Percentiles rank a stretch among this genome's conserved stretches.
Evolutionary conservation across 35 echinoderm and acorn worm species (phyloP).

Genomic region (Apostichopus parvimensis): DNA sequence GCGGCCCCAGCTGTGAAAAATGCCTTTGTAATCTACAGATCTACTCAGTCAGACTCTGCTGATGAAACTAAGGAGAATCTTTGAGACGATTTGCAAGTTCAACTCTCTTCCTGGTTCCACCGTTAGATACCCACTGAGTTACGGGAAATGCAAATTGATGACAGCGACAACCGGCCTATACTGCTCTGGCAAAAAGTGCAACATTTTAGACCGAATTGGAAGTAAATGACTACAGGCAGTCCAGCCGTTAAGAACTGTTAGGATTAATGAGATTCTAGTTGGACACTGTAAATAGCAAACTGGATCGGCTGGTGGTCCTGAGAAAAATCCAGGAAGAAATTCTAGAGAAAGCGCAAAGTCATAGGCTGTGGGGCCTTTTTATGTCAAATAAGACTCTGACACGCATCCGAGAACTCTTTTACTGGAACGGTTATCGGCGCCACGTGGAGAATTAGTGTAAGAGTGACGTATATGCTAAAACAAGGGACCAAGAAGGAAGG

Average conservation of each 20-base stretch:
- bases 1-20: neutral
- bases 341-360: slow-evolving; percentile 51
- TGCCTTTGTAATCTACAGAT: neutral
- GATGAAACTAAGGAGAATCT: neutral
- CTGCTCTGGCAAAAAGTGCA: neutral
- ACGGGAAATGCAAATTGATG: too few relatives aligned
- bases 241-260: slow-evolving; percentile 6
- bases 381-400: slow-evolving; percentile 51
- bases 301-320: slow-evolving; percentile 34
- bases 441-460: slow-evolving; percentile 42
- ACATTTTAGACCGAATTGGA: neutral
- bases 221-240: neutral
- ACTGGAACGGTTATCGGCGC: slow-evolving; percentile 57
- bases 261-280: slow-evolving; percentile 67
- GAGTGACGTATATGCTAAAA: neutral
- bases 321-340: neutral
- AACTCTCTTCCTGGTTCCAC: neutral
- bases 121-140: neutral
- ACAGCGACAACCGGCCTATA: neutral
- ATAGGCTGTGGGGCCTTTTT: slow-evolving; percentile 45
- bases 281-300: slow-evolving; percentile 29
- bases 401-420: slow-evolving; percentile 49
- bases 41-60: neutral
- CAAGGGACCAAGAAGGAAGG: too few relatives aligned
- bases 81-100: neutral